phyloP scores from a whole-genome alignment of 2,888 invertebrate species.

The Stomorhina lunata region DNA sequence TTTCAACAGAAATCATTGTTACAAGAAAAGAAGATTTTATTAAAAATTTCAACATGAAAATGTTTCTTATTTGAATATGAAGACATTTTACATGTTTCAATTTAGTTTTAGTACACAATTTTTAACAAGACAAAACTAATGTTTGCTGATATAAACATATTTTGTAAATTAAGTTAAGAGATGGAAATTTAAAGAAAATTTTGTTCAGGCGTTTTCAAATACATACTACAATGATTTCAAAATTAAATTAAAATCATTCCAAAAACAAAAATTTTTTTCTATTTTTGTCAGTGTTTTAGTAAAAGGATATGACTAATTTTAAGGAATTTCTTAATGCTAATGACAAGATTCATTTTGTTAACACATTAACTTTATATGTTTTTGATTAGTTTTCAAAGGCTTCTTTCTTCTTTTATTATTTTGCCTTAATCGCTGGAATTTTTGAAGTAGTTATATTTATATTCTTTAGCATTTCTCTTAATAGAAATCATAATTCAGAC shows the following conservation, averaged over 20 bases:
- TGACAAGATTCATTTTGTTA: conserved; percentile 16
- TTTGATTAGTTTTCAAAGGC: not conserved
- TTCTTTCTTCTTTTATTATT: not conserved
- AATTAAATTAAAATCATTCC: not conserved
- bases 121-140: conserved; percentile 38
- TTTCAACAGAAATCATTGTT: conserved; percentile 1
- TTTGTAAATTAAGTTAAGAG: conserved; percentile 47
- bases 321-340: conserved; percentile 12
- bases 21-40: conserved; percentile 30
- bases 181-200: not conserved
- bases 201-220: not conserved
- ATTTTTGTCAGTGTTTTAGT: not conserved
- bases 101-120: conserved; percentile 35
- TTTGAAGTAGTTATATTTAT: no score
- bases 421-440: not conserved
- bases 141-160: no score
- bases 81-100: conserved; percentile 55
- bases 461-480: not conserved
- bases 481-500: not conserved
- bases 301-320: not conserved
- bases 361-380: not conserved
- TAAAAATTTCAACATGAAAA: conserved; percentile 20
- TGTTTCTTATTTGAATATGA: not conserved
- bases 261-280: not conserved
- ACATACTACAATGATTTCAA: not conserved